Percentiles rank a stretch among this genome's conserved stretches.
Conservation (phyloP, 1,140 invertebrate genomes). For the Hyles euphorbiae region DNA sequence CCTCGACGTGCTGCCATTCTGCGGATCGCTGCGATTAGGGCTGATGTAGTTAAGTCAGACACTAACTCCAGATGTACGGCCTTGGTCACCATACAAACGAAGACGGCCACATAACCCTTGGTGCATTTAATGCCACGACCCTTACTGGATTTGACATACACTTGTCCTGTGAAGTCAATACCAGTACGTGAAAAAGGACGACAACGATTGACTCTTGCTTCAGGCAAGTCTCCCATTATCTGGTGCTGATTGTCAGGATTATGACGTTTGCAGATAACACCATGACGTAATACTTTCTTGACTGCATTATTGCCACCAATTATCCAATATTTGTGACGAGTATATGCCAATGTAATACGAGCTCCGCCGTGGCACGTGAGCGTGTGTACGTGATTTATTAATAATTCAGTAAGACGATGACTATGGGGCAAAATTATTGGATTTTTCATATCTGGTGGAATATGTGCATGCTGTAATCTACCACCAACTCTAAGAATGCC, state of each 20-base stretch:
- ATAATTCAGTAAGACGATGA: constrained; percentile 15
- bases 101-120: too few species aligned
- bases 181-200: constrained; percentile 9
- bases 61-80: too few species aligned
- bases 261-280: constrained; percentile 9
- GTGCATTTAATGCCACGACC: not conserved
- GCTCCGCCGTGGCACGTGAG: constrained; percentile 34
- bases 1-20: too few species aligned
- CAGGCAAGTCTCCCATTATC: constrained; percentile 14
- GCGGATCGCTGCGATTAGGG: too few species aligned
- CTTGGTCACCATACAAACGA: too few species aligned
- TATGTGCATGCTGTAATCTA: constrained; percentile 30
- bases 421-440: constrained; percentile 33
- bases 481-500: constrained; percentile 37
- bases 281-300: not conserved
- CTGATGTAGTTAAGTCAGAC: too few species aligned
- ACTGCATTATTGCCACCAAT: constrained; percentile 5
- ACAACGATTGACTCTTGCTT: constrained; percentile 1
- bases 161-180: constrained; percentile 9
- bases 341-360: constrained; percentile 17
- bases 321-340: constrained; percentile 4
- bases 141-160: constrained; percentile 12
- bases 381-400: constrained; percentile 34
- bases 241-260: constrained; percentile 1
- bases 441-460: constrained; percentile 24